Percentiles rank a stretch among this genome's conserved stretches.
Evolutionary conservation across 2,113 vertebrate genomes (phyloP).

Genomic region (Ophiodon elongatus): DNA sequence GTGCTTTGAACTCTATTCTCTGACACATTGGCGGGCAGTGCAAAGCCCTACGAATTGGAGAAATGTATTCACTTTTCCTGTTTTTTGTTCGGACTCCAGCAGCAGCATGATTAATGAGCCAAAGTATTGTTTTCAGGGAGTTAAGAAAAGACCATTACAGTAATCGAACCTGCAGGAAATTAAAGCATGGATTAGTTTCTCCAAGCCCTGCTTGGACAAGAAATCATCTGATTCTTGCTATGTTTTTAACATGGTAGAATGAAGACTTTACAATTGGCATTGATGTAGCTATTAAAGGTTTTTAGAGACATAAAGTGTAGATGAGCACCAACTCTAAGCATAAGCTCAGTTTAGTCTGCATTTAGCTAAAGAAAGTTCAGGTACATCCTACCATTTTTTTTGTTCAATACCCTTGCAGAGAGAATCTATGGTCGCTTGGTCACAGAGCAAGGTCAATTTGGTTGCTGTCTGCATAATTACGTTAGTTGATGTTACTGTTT

Average conservation of each 20-base stretch:
- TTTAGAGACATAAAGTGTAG: neutral
- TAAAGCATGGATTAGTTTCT: neutral
- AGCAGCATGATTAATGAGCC: constrained; percentile 2
- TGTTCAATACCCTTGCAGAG: neutral
- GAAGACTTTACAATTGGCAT: neutral
- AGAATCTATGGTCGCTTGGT: neutral
- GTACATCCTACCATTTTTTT: neutral
- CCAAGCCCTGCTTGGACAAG: neutral
- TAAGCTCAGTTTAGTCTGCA: neutral
- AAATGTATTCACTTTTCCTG: neutral
- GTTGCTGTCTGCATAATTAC: neutral
- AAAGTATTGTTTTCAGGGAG: neutral
- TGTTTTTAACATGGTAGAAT: neutral
- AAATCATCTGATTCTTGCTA: neutral
- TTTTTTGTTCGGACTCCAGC: neutral
- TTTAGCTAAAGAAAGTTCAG: neutral
- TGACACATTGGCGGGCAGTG: neutral
- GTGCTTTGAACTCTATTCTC: neutral
- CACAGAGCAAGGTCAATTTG: neutral
- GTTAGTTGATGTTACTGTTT: neutral
- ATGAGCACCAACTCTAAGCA: neutral
- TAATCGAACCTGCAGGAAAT: neutral
- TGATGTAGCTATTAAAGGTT: neutral
- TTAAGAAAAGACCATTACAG: neutral
- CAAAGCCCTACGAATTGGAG: neutral